phyloP scores from a whole-genome alignment of 2,888 invertebrate genomes.

The Hemicrepidius hirtus region DNA sequence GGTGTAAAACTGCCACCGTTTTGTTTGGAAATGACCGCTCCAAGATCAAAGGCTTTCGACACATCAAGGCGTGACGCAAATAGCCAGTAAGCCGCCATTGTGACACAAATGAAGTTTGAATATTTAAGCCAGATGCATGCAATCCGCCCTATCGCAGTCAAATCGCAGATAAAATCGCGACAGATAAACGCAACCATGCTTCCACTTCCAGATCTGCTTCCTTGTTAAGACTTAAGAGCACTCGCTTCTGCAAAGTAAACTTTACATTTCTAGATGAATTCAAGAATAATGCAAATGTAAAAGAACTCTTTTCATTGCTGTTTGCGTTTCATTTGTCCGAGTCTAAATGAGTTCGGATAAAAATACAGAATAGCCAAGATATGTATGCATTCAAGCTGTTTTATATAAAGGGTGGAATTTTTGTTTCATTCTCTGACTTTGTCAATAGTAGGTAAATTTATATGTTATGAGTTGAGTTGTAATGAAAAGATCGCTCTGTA shows the following conservation, averaged over 20 bases:
- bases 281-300: conserved; percentile 30
- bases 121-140: conserved; percentile 49
- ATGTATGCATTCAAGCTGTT: too few relatives aligned
- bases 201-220: conserved; percentile 34
- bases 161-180: conserved; percentile 51
- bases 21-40: conserved; percentile 54
- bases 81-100: conserved; percentile 53
- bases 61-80: conserved; percentile 54
- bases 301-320: conserved; percentile 44
- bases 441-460: too few relatives aligned
- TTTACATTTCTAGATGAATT: conserved; percentile 37
- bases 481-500: too few relatives aligned
- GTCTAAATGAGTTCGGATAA: conserved; percentile 18
- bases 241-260: conserved; percentile 28
- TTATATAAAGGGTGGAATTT: too few relatives aligned
- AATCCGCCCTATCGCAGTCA: conserved; percentile 50
- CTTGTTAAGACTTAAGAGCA: background rate
- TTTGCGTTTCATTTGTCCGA: conserved; percentile 52
- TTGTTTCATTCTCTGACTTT: too few relatives aligned
- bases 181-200: conserved; percentile 23
- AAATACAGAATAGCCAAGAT: background rate
- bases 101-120: conserved; percentile 55
- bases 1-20: conserved; percentile 50
- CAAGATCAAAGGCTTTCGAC: conserved; percentile 53
- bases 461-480: too few relatives aligned